These are phyloP conservation scores for Manis javanica DNA, from an alignment of 2,797 vertebrate species.

Conservation along the genomic window DNA sequence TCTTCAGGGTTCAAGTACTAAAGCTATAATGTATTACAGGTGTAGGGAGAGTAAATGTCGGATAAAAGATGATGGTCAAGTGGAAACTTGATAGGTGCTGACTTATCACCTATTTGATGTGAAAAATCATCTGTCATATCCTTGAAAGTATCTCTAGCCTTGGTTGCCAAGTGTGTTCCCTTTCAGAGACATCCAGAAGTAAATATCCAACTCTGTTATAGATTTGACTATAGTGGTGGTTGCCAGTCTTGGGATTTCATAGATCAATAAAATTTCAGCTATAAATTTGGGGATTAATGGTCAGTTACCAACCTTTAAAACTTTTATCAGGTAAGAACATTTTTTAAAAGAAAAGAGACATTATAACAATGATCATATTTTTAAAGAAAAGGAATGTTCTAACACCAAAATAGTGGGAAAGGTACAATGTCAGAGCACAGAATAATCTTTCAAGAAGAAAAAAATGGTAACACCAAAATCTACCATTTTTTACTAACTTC, in stretches of 20 bases:
- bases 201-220: background rate
- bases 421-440: background rate
- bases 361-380: background rate
- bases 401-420: background rate
- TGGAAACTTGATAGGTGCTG: background rate
- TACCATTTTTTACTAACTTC: background rate
- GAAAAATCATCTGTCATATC: slow-evolving; percentile 38
- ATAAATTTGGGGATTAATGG: background rate
- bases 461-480: background rate
- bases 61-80: background rate
- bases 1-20: background rate
- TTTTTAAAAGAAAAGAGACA: background rate
- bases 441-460: slow-evolving; percentile 14
- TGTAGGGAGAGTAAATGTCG: background rate
- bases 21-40: background rate
- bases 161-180: background rate
- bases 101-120: slow-evolving; percentile 45
- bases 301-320: background rate
- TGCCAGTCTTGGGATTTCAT: slow-evolving; percentile 34
- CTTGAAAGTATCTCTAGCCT: slow-evolving; percentile 50
- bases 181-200: slow-evolving; percentile 37
- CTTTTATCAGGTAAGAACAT: background rate
- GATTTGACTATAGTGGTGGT: background rate
- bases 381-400: background rate
- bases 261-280: slow-evolving; percentile 28